phyloP scores from a whole-genome alignment of 1,140 invertebrate genomes.

The Cylas formicarius region DNA sequence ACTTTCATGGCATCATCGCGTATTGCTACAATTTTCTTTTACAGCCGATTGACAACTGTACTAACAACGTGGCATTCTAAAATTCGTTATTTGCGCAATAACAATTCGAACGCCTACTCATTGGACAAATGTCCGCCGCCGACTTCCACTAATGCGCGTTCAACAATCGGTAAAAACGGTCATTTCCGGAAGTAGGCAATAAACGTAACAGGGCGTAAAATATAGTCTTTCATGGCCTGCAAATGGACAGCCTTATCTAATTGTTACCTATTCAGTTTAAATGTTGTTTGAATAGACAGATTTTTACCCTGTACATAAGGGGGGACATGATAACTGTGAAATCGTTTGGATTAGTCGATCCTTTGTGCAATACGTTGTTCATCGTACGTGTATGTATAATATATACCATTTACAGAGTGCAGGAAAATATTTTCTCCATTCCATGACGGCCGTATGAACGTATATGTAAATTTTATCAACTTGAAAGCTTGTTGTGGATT shows the following conservation, averaged over 20 bases:
- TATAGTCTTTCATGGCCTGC: constrained; percentile 8
- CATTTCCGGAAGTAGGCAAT: constrained; percentile 9
- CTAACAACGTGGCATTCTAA: too few species aligned
- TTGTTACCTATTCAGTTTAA: constrained; percentile 6
- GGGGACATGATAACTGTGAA: constrained; percentile 2
- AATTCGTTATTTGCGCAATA: too few species aligned
- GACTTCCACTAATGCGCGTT: neutral
- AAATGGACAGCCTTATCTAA: constrained; percentile 5
- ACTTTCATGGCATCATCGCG: too few species aligned
- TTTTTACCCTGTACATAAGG: neutral
- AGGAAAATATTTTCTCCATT: too few species aligned
- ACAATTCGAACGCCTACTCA: too few species aligned
- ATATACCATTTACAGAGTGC: too few species aligned
- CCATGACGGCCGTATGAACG: too few species aligned
- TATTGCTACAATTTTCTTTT: too few species aligned
- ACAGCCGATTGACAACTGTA: too few species aligned
- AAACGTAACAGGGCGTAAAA: neutral
- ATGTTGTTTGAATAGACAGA: neutral
- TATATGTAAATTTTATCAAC: too few species aligned
- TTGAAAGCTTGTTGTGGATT: too few species aligned
- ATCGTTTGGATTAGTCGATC: neutral
- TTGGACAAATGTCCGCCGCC: neutral
- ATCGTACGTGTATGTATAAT: too few species aligned
- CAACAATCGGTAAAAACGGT: constrained; percentile 14
- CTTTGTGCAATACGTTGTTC: neutral